These are phyloP conservation scores for Atta colombica DNA, from an alignment of 1,140 invertebrate genomes.

Conservation along the genomic window DNA sequence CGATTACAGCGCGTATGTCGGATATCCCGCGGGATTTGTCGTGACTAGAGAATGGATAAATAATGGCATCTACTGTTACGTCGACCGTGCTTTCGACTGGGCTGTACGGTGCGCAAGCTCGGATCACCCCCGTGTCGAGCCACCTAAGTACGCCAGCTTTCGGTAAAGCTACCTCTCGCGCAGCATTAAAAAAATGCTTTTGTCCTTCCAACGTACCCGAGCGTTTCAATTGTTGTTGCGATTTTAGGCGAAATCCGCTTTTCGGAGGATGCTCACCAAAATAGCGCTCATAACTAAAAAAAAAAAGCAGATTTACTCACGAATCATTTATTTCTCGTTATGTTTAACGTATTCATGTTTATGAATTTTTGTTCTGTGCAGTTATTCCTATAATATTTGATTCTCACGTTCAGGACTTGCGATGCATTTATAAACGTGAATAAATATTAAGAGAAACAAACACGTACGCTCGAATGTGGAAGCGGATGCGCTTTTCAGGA, in stretches of 20 bases:
- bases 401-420: not conserved
- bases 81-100: constrained; percentile 52
- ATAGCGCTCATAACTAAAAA: not conserved
- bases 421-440: constrained; percentile 13
- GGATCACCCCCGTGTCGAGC: constrained; percentile 13
- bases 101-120: constrained; percentile 28
- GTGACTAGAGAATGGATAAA: constrained; percentile 82
- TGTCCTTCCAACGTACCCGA: constrained; percentile 13
- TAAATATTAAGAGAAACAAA: not conserved
- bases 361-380: not conserved
- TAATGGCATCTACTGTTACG: constrained; percentile 78
- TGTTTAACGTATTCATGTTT: not conserved
- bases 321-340: not conserved
- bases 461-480: not conserved
- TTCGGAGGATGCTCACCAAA: not conserved
- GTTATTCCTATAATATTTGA: no score
- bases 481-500: not conserved
- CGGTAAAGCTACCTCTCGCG: constrained; percentile 42
- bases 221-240: constrained; percentile 44
- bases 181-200: constrained; percentile 54
- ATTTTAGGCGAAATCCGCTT: constrained; percentile 31
- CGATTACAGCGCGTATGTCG: constrained; percentile 82
- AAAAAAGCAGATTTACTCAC: not conserved
- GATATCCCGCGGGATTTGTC: constrained; percentile 80
- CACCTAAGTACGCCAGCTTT: constrained; percentile 64